phyloP scores from a whole-genome alignment of 2,113 vertebrate genomes.

The Epinephelus cyanopodus region DNA sequence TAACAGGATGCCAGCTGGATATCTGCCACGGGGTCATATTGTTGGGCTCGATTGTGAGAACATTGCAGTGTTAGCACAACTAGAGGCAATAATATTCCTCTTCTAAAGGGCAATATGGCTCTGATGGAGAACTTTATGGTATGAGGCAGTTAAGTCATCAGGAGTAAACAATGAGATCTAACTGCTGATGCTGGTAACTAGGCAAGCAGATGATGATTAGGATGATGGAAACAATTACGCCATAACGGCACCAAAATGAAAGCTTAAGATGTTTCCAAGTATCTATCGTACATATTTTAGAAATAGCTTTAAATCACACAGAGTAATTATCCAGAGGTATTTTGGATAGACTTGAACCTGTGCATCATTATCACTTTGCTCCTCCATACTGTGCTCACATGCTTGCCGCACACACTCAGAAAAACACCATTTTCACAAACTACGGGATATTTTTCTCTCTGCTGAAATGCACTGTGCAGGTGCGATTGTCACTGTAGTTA shows the following conservation, averaged over 20 bases:
- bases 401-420: neutral
- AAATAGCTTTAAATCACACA: neutral
- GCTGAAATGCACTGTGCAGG: neutral
- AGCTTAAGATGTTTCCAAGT: neutral
- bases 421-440: neutral
- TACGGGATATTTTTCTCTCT: neutral
- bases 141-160: neutral
- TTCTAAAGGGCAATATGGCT: constrained; percentile 23
- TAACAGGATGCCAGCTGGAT: constrained; percentile 45
- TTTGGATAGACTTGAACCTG: neutral
- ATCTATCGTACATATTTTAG: neutral
- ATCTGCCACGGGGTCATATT: constrained; percentile 27
- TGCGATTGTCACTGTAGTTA: neutral
- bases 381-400: neutral
- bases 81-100: constrained; percentile 20
- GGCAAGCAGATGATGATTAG: too few relatives aligned
- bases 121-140: constrained; percentile 4
- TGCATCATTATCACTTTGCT: neutral
- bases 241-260: neutral
- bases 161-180: neutral
- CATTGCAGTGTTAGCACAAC: constrained; percentile 45
- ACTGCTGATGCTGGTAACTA: neutral
- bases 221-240: neutral
- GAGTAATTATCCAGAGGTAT: neutral
- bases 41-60: constrained; percentile 43